Conservation (phyloP, 2,113 vertebrate species). For the Corydoras maculifer region DNA sequence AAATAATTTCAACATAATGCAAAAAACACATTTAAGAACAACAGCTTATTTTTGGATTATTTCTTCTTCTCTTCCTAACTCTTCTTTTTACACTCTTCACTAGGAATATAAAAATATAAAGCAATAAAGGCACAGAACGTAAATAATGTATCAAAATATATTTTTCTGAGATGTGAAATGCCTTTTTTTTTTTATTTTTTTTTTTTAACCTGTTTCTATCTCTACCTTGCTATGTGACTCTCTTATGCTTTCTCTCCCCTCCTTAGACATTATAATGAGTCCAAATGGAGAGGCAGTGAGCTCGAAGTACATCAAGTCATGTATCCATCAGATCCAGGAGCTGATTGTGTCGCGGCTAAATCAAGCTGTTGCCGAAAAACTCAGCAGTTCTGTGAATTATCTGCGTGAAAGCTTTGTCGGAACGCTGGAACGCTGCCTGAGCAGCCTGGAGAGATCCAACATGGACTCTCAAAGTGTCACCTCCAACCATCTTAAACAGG, state of each 20-base stretch:
- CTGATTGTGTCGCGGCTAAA: slow-evolving; percentile 87
- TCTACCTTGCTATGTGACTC: not conserved
- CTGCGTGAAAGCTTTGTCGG: slow-evolving; percentile 95
- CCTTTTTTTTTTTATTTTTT: too few relatives aligned
- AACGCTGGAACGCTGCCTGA: slow-evolving; percentile 88
- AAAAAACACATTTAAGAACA: too few relatives aligned
- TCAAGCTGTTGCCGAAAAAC: slow-evolving; percentile 91
- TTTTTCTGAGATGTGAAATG: too few relatives aligned
- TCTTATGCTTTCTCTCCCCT: not conserved
- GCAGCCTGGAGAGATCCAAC: slow-evolving; percentile 87
- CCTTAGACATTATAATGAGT: slow-evolving; percentile 82
- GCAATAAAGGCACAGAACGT: too few relatives aligned
- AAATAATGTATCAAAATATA: too few relatives aligned
- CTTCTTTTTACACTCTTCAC: too few relatives aligned
- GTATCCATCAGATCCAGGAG: slow-evolving; percentile 93
- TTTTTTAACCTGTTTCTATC: too few relatives aligned
- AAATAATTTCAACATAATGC: too few relatives aligned
- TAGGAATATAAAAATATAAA: too few relatives aligned
- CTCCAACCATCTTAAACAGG: slow-evolving; percentile 96
- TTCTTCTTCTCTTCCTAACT: too few relatives aligned
- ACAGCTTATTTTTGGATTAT: too few relatives aligned
- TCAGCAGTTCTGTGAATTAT: slow-evolving; percentile 94
- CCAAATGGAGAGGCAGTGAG: slow-evolving; percentile 86
- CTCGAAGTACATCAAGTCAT: slow-evolving; percentile 86
- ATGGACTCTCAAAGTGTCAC: slow-evolving; percentile 75